phyloP scores from a whole-genome alignment of 2,888 invertebrate species.

The Drosophila mayaguana region DNA sequence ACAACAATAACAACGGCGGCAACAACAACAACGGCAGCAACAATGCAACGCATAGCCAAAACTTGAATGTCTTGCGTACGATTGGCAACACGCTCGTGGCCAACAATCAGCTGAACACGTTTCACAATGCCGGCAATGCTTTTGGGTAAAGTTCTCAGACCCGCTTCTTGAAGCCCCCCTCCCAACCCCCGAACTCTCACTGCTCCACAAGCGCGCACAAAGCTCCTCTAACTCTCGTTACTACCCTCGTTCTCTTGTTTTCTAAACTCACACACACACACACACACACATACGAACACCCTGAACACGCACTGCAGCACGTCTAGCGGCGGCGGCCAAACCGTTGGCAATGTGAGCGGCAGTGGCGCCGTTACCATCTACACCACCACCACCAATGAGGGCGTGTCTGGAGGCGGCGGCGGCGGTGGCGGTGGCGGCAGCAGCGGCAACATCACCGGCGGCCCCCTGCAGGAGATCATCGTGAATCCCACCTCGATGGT shows the following conservation, averaged over 20 bases:
- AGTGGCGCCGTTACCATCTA: constrained; percentile 83
- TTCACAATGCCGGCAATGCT: constrained; percentile 84
- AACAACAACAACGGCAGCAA: constrained; percentile 53
- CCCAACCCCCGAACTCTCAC: not conserved
- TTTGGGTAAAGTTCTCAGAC: constrained; percentile 85
- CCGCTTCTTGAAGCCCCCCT: constrained; percentile 27
- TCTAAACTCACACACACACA: constrained; percentile 54
- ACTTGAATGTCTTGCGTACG: constrained; percentile 84
- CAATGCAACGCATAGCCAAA: constrained; percentile 77
- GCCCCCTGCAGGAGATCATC: constrained; percentile 85
- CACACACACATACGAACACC: constrained; percentile 31
- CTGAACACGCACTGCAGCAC: constrained; percentile 68
- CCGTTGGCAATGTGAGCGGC: constrained; percentile 78
- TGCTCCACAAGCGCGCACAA: constrained; percentile 37
- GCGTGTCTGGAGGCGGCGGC: constrained; percentile 55
- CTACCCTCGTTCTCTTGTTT: constrained; percentile 74
- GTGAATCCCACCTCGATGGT: constrained; percentile 85
- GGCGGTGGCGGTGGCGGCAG: constrained; percentile 46
- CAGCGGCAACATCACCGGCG: constrained; percentile 78
- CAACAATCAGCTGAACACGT: constrained; percentile 85
- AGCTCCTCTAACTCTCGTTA: constrained; percentile 66
- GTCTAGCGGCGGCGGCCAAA: constrained; percentile 85
- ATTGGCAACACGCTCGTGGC: constrained; percentile 85
- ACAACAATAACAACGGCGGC: constrained; percentile 57
- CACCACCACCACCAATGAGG: constrained; percentile 83